Base-by-base conservation (phyloP, 2,113 vertebrate genomes). In the Epinephelus fuscoguttatus region DNA sequence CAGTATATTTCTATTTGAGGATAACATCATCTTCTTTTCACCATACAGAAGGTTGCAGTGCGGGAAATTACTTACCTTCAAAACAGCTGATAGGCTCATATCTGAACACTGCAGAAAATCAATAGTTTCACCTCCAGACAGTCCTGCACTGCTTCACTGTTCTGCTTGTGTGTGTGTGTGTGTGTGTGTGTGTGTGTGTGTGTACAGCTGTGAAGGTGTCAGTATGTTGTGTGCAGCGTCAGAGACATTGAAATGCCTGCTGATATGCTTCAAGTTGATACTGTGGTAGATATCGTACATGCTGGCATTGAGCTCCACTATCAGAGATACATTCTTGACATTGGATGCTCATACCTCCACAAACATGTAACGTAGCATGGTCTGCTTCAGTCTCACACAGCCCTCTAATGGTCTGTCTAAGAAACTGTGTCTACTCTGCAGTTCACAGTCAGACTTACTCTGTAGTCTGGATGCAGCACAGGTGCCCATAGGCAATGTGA, bases 191-290 rank as follows among this genome's bases (percentile, higher is more conserved):
- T 64, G 33, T 56, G 57, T 23, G 1, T 64, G 55, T 69, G 55
- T 73, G 56, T 14, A 27, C 7, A 57, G 52, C 10, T 76, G 37
- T 66, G 55, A 49, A n/a, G 30, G n/a, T 69, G 18, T 49, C 19
- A 1, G 14, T 66, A n/a, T 70, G n/a, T 68, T 56, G 55, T 55
- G 15, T 55, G 19, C 30, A 64, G 3, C 0, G 18, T 70, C 42
- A 69, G 8, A 76, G 70, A 71, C 19, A 66, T 76, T 88, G 61
- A 84, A 80, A 92, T 81, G 47, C 13, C 70, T 80, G 30, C 66
- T 78, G 50, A 75, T 68, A 49, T 75, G 9, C 11, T 64, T 42
- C n/a, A 23, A 45, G 70, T 69, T 84, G 59, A 76, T 79, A 76
- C 62, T 52, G 17, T 10, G 12, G 42, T 10, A 25, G 17, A 78